Conservation (phyloP, 2,888 invertebrate species). For the Holacanthella duospinosa region DNA sequence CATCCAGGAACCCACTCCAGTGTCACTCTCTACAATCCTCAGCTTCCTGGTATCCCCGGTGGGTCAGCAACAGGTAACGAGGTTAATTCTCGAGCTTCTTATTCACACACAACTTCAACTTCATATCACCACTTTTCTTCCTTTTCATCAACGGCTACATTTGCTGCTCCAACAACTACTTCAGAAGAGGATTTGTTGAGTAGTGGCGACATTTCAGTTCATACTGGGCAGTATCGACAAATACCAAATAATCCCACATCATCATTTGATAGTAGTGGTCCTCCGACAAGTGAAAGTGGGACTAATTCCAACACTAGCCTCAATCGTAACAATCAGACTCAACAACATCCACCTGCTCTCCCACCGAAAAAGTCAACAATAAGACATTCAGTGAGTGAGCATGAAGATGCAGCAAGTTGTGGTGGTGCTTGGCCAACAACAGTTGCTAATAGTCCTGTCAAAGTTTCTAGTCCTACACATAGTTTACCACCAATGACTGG, state of each 20-base stretch:
- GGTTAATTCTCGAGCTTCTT: conserved; percentile 10
- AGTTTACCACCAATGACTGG: conserved; percentile 3
- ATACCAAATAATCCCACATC: not conserved
- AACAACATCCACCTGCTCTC: conserved; percentile 16
- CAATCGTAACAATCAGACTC: not conserved
- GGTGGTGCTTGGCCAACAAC: not conserved
- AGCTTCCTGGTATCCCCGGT: not conserved
- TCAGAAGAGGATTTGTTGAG: not conserved
- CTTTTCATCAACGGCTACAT: conserved; percentile 16
- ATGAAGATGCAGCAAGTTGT: conserved; percentile 8
- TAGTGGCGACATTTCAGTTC: not conserved
- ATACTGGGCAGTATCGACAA: not conserved
- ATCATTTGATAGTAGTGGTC: not conserved
- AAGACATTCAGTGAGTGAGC: conserved; percentile 14
- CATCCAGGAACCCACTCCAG: conserved; percentile 4
- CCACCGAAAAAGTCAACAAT: conserved; percentile 22
- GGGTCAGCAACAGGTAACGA: not conserved
- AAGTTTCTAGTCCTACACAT: not conserved
- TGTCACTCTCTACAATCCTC: not conserved
- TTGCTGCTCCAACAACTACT: not conserved
- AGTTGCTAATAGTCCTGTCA: not conserved
- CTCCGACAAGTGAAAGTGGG: not conserved
- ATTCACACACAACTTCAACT: conserved; percentile 16
- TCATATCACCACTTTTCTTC: conserved; percentile 32
- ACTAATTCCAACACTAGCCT: not conserved